phyloP scores from a whole-genome alignment of 2,797 vertebrate genomes.

The Rhynchotus rufescens region DNA sequence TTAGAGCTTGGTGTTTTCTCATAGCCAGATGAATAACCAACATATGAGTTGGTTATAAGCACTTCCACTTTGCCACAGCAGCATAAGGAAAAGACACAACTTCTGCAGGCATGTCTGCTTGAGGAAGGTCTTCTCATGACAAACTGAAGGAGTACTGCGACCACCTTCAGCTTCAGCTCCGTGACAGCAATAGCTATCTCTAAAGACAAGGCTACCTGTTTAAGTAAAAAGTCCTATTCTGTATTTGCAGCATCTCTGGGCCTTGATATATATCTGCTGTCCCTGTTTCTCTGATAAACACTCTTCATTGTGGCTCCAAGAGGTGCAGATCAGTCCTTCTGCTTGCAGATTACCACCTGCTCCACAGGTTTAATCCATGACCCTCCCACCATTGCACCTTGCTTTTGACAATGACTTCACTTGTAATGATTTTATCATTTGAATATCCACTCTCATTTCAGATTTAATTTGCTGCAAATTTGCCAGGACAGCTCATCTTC shows the following conservation, averaged over 20 bases:
- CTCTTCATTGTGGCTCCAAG: not conserved
- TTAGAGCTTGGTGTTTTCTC: not conserved
- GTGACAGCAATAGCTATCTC: not conserved
- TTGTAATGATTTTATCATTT: not conserved
- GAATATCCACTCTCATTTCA: not conserved
- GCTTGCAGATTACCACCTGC: not conserved
- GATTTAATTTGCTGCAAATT: not conserved
- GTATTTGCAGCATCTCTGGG: not conserved
- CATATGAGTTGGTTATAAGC: too few species aligned
- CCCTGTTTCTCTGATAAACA: not conserved
- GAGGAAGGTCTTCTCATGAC: not conserved
- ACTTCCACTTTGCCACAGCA: too few species aligned
- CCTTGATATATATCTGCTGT: not conserved
- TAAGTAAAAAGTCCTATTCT: not conserved
- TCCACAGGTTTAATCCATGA: fast-evolving
- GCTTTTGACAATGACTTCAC: not conserved
- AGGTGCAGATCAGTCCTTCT: not conserved
- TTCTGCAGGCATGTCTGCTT: too few species aligned
- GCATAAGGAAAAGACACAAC: too few species aligned
- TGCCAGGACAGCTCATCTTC: not conserved
- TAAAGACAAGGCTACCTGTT: not conserved
- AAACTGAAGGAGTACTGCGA: not conserved
- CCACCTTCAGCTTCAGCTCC: not conserved
- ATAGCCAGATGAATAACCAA: not conserved
- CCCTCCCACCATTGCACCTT: not conserved